Evolutionary conservation across 2,797 vertebrate species (phyloP).

Genomic region (Sebastes steindachneri): DNA sequence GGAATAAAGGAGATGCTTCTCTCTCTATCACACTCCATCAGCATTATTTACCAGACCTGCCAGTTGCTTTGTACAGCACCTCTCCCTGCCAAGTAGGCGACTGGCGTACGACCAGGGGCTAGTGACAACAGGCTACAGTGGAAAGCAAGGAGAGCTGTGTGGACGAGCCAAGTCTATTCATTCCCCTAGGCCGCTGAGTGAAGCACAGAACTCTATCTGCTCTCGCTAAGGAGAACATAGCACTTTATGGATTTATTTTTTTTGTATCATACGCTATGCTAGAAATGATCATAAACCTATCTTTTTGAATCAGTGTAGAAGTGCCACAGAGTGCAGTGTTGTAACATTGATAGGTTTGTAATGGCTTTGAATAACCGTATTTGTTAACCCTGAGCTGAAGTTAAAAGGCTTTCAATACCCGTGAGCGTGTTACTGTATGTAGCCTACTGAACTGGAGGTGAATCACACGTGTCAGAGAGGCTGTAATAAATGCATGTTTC

Average conservation of each 20-base stretch:
- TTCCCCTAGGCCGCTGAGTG: conserved; percentile 68
- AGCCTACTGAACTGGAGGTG: conserved; percentile 42
- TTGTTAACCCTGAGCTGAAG: conserved; percentile 37
- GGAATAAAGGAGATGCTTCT: conserved; percentile 81
- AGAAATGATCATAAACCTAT: conserved; percentile 56
- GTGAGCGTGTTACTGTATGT: not conserved
- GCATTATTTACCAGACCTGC: conserved; percentile 85
- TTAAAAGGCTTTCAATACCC: conserved; percentile 34
- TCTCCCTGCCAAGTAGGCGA: conserved; percentile 86
- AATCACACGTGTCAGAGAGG: conserved; percentile 45
- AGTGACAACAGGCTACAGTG: conserved; percentile 86
- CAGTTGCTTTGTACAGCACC: conserved; percentile 85
- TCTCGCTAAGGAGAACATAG: conserved; percentile 58
- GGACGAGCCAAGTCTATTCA: conserved; percentile 83
- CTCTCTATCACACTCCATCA: conserved; percentile 83
- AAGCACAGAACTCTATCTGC: conserved; percentile 75
- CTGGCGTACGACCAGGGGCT: conserved; percentile 84
- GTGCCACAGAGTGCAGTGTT: conserved; percentile 5
- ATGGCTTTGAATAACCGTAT: conserved; percentile 21
- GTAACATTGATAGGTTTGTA: conserved; percentile 28
- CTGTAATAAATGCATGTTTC: conserved; percentile 61
- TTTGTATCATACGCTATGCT: conserved; percentile 31
- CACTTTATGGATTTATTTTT: conserved; percentile 54
- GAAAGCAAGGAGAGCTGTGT: conserved; percentile 81
- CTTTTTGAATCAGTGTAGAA: conserved; percentile 47